phyloP scores from a whole-genome alignment of 2,797 vertebrate genomes.

The Scomberomorus guttatus region DNA sequence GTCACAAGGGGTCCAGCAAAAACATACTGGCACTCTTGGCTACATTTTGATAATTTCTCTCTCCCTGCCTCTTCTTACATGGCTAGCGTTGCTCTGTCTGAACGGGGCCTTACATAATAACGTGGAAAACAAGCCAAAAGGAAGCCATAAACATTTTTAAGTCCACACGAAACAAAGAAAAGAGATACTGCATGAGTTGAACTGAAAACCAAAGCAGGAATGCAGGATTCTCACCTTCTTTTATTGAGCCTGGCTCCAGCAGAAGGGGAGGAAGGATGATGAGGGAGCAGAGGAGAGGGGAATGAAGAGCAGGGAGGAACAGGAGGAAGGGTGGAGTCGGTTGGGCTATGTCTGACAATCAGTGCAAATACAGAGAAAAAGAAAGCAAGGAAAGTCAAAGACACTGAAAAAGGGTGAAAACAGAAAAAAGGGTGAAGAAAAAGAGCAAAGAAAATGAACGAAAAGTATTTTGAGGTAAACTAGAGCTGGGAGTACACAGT shows the following conservation, averaged over 20 bases:
- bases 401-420: slow-evolving; percentile 20
- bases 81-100: slow-evolving; percentile 19
- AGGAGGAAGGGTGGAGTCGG: slow-evolving; percentile 66
- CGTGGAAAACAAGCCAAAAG: slow-evolving; percentile 24
- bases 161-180: slow-evolving; percentile 12
- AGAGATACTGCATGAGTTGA: slow-evolving; percentile 1
- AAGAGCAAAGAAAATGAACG: not conserved
- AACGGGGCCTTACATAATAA: slow-evolving; percentile 18
- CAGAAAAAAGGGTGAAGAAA: slow-evolving; percentile 1
- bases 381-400: slow-evolving; percentile 35
- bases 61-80: not conserved
- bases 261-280: slow-evolving; percentile 72
- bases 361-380: slow-evolving; percentile 29
- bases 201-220: slow-evolving; percentile 12
- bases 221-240: slow-evolving; percentile 72
- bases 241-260: slow-evolving; percentile 71
- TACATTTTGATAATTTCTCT: not conserved
- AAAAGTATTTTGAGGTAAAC: not conserved
- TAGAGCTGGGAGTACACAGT: slow-evolving; percentile 6
- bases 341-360: slow-evolving; percentile 67
- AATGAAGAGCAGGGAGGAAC: slow-evolving; percentile 65
- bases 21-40: not conserved
- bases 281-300: slow-evolving; percentile 61
- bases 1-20: not conserved
- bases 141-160: slow-evolving; percentile 11